Base-by-base conservation (phyloP, 1,140 invertebrate species). In the Myzus persicae region DNA sequence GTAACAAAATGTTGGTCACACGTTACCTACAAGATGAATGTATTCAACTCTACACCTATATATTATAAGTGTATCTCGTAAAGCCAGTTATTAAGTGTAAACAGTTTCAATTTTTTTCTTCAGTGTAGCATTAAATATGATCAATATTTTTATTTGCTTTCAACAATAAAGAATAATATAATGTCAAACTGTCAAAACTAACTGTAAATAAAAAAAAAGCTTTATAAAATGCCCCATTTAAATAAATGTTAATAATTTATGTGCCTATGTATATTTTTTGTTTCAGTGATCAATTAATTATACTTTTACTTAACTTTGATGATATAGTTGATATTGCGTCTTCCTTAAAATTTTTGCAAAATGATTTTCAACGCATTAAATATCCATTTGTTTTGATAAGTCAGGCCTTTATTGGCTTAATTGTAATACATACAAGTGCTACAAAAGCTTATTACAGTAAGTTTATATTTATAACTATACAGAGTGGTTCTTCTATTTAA, bases 241-340 rank as follows among this genome's bases (percentile, higher is more conserved):
- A n/a, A 20, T 76, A n/a, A 76, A 18, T n/a, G n/a, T n/a, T n/a
- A n/a, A n/a, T n/a, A n/a, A n/a, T n/a, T n/a, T n/a, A n/a, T n/a
- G n/a, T n/a, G n/a, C n/a, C n/a, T 67, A 14, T 14, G 11, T n/a
- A 48, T 20, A 51, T 42, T 85, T 89, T 90, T n/a, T 59, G 31
- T 90, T 90, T 42, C 54, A 90, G 89, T 67, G 89, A 90, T 90
- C 42, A 59, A 67, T 90, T 90, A 90, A 67, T 90, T 31, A 59
- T 67, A 18, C 89, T 90, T 36, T 90, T 59, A 18, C 31, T 8
- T 2, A 67, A 90, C 26, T 90, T n/a, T 90, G 51, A 59, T 31
- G 26, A 67, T 59, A 0, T 67, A 31, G 38, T 51, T 51, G 48
- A 44, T 42, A 67, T 42, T 42, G 31, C 38, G 9, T 90, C 40